These are phyloP conservation scores for Peribatodes rhomboidaria DNA, from an alignment of 2,888 invertebrate species.

Conservation along the genomic window DNA sequence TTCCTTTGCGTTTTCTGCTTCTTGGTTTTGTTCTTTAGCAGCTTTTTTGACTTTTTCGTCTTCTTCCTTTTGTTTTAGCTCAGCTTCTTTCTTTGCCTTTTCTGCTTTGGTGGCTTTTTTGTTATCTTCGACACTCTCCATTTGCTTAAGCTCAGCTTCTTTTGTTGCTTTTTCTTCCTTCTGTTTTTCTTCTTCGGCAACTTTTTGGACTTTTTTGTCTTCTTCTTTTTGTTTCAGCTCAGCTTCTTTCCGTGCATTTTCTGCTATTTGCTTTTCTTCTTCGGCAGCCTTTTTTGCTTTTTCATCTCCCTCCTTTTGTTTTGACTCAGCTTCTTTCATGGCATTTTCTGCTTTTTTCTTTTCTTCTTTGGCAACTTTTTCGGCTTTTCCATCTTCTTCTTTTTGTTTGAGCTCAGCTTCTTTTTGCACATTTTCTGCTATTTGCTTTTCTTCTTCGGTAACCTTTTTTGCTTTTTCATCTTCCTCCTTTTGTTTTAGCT, in stretches of 20 bases:
- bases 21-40: slow-evolving; percentile 24
- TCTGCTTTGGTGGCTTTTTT: slow-evolving; percentile 22
- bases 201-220: slow-evolving; percentile 9
- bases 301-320: slow-evolving; percentile 33
- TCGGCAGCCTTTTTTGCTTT: slow-evolving; percentile 18
- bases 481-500: slow-evolving; percentile 18
- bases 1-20: neutral
- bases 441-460: neutral
- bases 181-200: slow-evolving; percentile 24
- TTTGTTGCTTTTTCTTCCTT: slow-evolving; percentile 12
- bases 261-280: slow-evolving; percentile 35
- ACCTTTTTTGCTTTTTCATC: slow-evolving; percentile 17
- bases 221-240: slow-evolving; percentile 8
- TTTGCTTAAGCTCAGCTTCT: slow-evolving; percentile 11
- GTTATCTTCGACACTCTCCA: slow-evolving; percentile 13
- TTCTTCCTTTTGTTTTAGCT: slow-evolving; percentile 6
- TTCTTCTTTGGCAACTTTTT: slow-evolving; percentile 17
- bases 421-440: neutral
- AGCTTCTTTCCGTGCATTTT: neutral
- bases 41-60: slow-evolving; percentile 21
- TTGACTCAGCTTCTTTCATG: slow-evolving; percentile 14
- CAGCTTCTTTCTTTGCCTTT: slow-evolving; percentile 8
- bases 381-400: slow-evolving; percentile 17
- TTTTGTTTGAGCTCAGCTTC: slow-evolving; percentile 8
- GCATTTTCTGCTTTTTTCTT: slow-evolving; percentile 16